These are phyloP conservation scores for Phocoena sinus DNA, from an alignment of 2,113 vertebrate genomes.

Conservation along the genomic window DNA sequence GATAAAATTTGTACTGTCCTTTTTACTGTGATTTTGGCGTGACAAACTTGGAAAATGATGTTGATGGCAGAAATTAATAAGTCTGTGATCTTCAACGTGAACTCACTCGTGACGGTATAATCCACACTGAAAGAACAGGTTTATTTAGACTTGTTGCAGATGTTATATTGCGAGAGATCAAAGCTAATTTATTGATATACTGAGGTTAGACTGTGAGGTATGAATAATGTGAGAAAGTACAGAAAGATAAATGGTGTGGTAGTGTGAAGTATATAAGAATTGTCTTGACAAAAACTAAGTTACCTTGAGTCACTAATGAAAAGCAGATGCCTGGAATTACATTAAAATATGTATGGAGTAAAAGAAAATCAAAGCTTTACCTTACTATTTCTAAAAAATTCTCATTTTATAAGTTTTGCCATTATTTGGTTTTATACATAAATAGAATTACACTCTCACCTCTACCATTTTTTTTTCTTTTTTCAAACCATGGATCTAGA, in stretches of 20 bases:
- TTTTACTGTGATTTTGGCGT: slow-evolving; percentile 25
- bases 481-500: background rate
- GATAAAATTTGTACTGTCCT: background rate
- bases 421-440: background rate
- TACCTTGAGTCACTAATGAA: background rate
- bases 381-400: background rate
- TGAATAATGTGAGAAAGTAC: background rate
- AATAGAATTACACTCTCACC: background rate
- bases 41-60: background rate
- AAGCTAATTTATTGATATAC: background rate
- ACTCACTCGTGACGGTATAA: background rate
- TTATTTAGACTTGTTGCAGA: background rate
- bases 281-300: background rate
- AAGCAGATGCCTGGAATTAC: background rate
- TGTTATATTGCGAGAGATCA: background rate
- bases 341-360: background rate
- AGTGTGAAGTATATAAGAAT: background rate
- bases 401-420: background rate
- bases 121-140: background rate
- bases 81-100: background rate
- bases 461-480: background rate
- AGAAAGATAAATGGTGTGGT: background rate
- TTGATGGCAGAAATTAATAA: background rate
- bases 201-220: background rate
- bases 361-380: background rate